A percentile compares a stretch with the other conserved stretches of the same genome.
phyloP scores from a whole-genome alignment of 2,113 vertebrate genomes.

The Hippocampus mohnikei region DNA sequence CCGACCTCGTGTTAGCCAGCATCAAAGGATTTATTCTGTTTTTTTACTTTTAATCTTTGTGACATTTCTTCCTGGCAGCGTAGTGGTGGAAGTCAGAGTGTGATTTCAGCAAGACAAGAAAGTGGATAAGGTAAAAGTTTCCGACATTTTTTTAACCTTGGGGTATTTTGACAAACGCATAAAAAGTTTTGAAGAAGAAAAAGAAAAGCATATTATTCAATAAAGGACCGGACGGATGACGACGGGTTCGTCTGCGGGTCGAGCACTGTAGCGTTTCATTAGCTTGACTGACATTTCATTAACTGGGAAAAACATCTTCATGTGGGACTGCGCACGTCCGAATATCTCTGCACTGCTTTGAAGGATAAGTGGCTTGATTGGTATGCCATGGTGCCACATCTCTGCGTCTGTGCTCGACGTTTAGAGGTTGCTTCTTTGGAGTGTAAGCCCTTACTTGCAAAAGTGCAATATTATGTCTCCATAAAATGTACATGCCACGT shows the following conservation, averaged over 20 bases:
- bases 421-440: background rate
- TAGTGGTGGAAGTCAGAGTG: too few relatives aligned
- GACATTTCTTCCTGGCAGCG: too few relatives aligned
- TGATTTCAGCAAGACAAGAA: too few relatives aligned
- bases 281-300: constrained; percentile 12
- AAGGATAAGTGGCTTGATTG: background rate
- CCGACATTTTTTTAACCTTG: too few relatives aligned
- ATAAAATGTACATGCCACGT: background rate
- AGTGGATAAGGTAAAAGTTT: background rate
- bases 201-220: background rate
- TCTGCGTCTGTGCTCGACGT: background rate
- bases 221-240: background rate
- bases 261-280: constrained; percentile 7
- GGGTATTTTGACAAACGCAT: too few relatives aligned
- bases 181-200: too few relatives aligned
- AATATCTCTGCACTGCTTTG: background rate
- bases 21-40: too few relatives aligned
- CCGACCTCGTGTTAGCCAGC: too few relatives aligned
- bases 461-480: background rate
- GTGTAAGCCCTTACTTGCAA: background rate
- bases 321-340: constrained; percentile 10
- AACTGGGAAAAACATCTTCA: constrained; percentile 12
- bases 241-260: constrained; percentile 19
- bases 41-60: too few relatives aligned
- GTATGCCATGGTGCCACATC: background rate